Base-by-base conservation (phyloP, 1,140 invertebrate genomes). In the Bacillus rossius region DNA sequence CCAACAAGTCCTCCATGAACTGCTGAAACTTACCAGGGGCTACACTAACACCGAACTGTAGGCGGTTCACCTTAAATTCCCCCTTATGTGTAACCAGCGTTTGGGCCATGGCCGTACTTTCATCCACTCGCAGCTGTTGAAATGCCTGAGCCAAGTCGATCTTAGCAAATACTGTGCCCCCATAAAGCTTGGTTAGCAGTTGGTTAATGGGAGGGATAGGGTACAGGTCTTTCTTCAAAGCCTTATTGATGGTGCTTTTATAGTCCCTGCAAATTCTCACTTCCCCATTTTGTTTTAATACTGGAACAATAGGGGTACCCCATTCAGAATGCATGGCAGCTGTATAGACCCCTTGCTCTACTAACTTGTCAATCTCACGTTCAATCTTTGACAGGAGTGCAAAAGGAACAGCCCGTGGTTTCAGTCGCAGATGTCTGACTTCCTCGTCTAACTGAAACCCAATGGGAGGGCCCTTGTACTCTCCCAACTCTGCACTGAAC, bases 41-140 rank as follows among this genome's bases (percentile, higher is more conserved):
- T 16, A 70, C 67, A 26, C 68, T 66, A 5, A 79, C 68, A 1
- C 79, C 76, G 65, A 77, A 80, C 10, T 71, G 70, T 57, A 83
- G 56, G 3, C 75, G 53, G 23, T 73, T 75, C 16, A 77, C 74
- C 7, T 65, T 61, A 62, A 71, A 80, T n/a, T 78, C 52, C 5
- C 79, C 77, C 47, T 69, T 69, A 20, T 72, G 74, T 23, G 74
- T 77, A 48, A 71, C 71, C 57, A 63, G 55, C 13, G 49, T 62
- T 7, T 60, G 38, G 17, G 61, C 49, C 19, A 42, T 4, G 3
- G 49, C 49, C 4, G 49, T 10, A 8, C 25, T 45, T 1, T 73
- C 67, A 51, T 67, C 62, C 0, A 74, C 67, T 2, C 43, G 34
- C 17, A 75, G 56, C 57, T 74, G 72, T 42, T 66, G 67, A 42